phyloP scores from a whole-genome alignment of 2,888 invertebrate genomes.

The Dorcus hopei region DNA sequence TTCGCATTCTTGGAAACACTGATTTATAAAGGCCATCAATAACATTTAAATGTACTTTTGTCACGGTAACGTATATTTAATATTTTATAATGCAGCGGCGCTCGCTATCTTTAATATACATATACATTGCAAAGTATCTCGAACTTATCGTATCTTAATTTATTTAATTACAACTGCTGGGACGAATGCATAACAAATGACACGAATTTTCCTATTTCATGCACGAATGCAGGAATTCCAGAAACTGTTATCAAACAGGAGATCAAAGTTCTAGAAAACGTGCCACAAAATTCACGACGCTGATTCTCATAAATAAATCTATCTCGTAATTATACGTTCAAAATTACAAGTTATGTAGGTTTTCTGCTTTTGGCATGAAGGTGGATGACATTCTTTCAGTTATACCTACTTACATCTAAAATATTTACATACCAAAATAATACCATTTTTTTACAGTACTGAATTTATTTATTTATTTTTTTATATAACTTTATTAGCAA shows the following conservation, averaged over 20 bases:
- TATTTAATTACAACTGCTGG: conserved; percentile 18
- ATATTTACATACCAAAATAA: too few relatives aligned
- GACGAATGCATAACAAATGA: conserved; percentile 16
- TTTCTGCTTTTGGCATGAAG: too few relatives aligned
- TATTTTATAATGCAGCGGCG: conserved; percentile 5
- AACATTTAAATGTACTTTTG: conserved; percentile 6
- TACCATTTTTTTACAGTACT: too few relatives aligned
- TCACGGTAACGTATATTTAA: conserved; percentile 4
- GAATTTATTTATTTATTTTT: too few relatives aligned
- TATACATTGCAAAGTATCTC: background rate
- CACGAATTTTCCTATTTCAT: conserved; percentile 20
- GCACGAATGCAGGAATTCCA: conserved; percentile 22
- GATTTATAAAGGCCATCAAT: conserved; percentile 11
- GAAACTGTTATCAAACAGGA: conserved; percentile 19
- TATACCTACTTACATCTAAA: too few relatives aligned
- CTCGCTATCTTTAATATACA: background rate
- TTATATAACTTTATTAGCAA: too few relatives aligned
- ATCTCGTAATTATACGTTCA: too few relatives aligned
- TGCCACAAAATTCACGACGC: too few relatives aligned
- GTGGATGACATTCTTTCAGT: too few relatives aligned
- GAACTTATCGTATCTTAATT: conserved; percentile 8
- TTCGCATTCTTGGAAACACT: conserved; percentile 9
- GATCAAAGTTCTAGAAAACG: conserved; percentile 5
- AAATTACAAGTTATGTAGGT: too few relatives aligned
- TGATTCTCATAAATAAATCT: too few relatives aligned